Percentiles rank a stretch among this genome's conserved stretches.
phyloP scores from a whole-genome alignment of 2,888 invertebrate genomes.

The Hololepta plana region DNA sequence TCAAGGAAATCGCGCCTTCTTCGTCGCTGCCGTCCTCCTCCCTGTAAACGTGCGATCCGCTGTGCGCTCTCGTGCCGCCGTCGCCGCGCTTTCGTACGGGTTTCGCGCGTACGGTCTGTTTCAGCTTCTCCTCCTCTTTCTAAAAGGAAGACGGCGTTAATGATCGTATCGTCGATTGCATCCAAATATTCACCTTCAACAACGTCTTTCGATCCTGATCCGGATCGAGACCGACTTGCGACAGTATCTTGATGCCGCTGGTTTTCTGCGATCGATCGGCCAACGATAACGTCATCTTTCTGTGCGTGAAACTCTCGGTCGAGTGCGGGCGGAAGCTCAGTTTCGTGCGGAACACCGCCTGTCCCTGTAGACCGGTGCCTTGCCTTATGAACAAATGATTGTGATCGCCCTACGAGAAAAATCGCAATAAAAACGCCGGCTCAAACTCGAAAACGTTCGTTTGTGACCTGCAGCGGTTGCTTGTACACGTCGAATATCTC shows the following conservation, averaged over 20 bases:
- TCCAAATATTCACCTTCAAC: conserved; percentile 48
- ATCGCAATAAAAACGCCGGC: conserved; percentile 1
- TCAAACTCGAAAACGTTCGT: conserved; percentile 1
- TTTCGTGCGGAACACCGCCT: conserved; percentile 92
- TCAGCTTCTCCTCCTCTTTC: conserved; percentile 93
- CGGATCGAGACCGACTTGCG: conserved; percentile 86
- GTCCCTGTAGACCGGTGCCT: conserved; percentile 94
- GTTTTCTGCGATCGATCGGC: conserved; percentile 91
- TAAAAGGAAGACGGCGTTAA: conserved; percentile 19
- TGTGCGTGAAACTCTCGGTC: conserved; percentile 95
- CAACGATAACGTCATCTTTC: conserved; percentile 95
- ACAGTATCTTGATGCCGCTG: conserved; percentile 87
- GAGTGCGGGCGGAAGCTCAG: conserved; percentile 96
- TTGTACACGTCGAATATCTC: conserved; percentile 98
- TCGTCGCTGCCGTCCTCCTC: conserved; percentile 84
- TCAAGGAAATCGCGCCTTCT: conserved; percentile 79
- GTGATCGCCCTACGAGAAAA: conserved; percentile 61
- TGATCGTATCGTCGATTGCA: conserved; percentile 3
- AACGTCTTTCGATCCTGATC: conserved; percentile 82
- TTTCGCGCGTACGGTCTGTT: conserved; percentile 56
- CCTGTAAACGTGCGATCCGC: conserved; percentile 30
- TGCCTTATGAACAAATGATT: conserved; percentile 96
- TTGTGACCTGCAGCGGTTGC: conserved; percentile 60
- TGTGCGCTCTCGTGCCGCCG: conserved; percentile 21
- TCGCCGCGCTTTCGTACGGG: conserved; percentile 24